These are phyloP conservation scores for Brachystomella parvula DNA, from an alignment of 1,140 invertebrate genomes.

Conservation along the genomic window DNA sequence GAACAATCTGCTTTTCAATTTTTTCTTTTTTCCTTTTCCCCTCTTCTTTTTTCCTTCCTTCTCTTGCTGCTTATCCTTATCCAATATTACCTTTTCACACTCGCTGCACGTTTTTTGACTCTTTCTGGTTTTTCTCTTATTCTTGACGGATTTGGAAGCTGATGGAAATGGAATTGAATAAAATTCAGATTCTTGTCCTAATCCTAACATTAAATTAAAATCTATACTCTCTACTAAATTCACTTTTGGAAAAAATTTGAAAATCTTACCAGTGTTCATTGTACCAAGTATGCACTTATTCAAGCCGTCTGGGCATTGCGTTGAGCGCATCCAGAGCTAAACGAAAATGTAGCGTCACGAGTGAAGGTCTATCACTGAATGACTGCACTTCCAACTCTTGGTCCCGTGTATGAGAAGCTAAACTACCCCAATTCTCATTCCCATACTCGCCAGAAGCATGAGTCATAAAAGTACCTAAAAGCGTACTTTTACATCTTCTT, in stretches of 20 bases:
- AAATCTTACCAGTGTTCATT: conserved; percentile 9
- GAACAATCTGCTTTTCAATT: neutral
- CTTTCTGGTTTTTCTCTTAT: neutral
- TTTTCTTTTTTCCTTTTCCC: conserved; percentile 6
- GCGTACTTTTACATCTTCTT: too few species aligned
- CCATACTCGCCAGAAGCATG: too few species aligned
- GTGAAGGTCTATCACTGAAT: neutral
- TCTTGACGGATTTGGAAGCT: neutral
- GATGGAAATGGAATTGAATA: neutral
- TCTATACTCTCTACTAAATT: neutral
- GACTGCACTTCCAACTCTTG: neutral
- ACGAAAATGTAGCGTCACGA: neutral
- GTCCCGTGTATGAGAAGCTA: neutral
- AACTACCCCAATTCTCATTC: too few species aligned
- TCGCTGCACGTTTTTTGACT: neutral
- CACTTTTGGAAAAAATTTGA: neutral
- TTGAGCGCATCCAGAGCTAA: neutral
- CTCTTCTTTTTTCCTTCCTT: neutral
- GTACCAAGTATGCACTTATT: neutral
- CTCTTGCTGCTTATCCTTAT: neutral
- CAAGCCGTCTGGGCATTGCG: neutral
- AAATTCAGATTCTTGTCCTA: neutral
- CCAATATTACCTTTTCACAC: neutral
- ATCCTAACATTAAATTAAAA: neutral
- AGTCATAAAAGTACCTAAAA: too few species aligned